A percentile compares a stretch with the other conserved stretches of the same genome.
Evolutionary conservation across 1,140 invertebrate species (phyloP).

Genomic region (Theocolax elegans): DNA sequence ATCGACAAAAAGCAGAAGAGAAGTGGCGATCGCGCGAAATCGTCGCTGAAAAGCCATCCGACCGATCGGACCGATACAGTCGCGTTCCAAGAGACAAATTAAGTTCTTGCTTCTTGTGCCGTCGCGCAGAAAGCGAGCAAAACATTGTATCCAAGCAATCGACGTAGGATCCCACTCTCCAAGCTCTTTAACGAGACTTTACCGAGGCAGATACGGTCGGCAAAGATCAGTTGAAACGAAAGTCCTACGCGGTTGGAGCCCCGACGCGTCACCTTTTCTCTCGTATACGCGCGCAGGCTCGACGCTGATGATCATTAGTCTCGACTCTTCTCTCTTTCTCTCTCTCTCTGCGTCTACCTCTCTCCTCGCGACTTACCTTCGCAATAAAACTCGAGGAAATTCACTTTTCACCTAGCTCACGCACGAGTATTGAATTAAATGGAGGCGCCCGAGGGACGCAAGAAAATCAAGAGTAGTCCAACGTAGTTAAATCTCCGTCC

Average conservation of each 20-base stretch:
- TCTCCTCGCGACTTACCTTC: constrained; percentile 5
- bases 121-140: constrained; percentile 10
- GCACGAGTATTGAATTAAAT: constrained; percentile 28
- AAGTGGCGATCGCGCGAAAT: constrained; percentile 33
- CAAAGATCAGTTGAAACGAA: constrained; percentile 53
- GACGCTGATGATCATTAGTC: constrained; percentile 41
- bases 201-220: constrained; percentile 47
- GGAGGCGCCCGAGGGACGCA: not conserved
- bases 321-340: constrained; percentile 15
- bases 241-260: constrained; percentile 32
- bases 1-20: constrained; percentile 18
- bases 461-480: constrained; percentile 12
- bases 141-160: too few species aligned
- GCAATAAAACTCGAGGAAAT: constrained; percentile 34
- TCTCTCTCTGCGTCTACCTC: not conserved
- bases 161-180: constrained; percentile 50
- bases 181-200: constrained; percentile 52
- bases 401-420: constrained; percentile 24
- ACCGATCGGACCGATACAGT: constrained; percentile 47
- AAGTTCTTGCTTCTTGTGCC: constrained; percentile 59
- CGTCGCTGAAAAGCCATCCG: constrained; percentile 30
- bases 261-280: constrained; percentile 50
- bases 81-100: constrained; percentile 62
- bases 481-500: too few species aligned
- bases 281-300: constrained; percentile 9